A percentile compares a stretch with the other conserved stretches of the same genome.
Evolutionary conservation across 2,113 vertebrate genomes (phyloP).

Genomic region (Tragulus kanchil): DNA sequence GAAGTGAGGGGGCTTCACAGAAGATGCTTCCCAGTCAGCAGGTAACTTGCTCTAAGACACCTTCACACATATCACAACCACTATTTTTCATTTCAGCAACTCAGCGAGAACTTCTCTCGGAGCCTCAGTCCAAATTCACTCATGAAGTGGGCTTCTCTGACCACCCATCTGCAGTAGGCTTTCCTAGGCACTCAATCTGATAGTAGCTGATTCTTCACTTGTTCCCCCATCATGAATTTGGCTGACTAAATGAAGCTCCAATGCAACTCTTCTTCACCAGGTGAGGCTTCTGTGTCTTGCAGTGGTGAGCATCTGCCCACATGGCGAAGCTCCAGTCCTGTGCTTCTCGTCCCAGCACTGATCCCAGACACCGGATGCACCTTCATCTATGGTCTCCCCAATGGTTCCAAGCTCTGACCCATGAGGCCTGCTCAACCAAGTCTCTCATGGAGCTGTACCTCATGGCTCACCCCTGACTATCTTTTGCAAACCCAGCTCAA

Average conservation of each 20-base stretch:
- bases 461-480: background rate
- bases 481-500: background rate
- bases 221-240: background rate
- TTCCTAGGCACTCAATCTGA: background rate
- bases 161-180: background rate
- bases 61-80: background rate
- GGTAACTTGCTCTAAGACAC: background rate
- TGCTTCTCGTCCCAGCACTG: background rate
- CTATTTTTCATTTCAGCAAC: background rate
- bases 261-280: background rate
- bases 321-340: background rate
- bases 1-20: background rate
- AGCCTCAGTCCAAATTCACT: background rate
- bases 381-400: background rate
- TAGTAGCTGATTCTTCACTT: background rate
- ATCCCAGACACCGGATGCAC: rapidly evolving
- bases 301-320: background rate
- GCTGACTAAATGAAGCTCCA: background rate
- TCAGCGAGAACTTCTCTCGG: background rate
- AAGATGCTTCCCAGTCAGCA: background rate
- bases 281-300: background rate
- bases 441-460: background rate
- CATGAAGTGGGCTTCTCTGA: background rate
- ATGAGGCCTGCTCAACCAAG: background rate
- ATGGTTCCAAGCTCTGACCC: background rate